phyloP scores from a whole-genome alignment of 2,888 invertebrate genomes.

The Acrobasis consociella region DNA sequence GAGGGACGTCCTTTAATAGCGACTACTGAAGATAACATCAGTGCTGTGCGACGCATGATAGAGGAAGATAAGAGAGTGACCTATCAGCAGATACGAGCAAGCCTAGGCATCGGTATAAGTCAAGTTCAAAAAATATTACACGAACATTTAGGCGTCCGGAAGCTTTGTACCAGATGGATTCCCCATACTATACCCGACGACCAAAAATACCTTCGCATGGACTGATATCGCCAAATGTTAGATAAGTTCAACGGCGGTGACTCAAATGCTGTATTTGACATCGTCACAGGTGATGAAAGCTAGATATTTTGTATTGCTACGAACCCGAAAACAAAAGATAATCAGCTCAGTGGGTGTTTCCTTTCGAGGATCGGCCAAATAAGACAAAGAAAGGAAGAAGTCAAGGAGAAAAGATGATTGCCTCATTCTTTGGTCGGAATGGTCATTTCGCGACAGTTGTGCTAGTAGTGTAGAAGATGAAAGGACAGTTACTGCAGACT shows the following conservation, averaged over 20 bases:
- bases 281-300: background rate
- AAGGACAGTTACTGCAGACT: too few species aligned
- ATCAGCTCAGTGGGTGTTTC: background rate
- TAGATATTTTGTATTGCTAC: background rate
- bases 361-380: background rate
- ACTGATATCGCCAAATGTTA: background rate
- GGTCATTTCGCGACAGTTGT: too few species aligned
- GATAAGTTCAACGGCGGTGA: background rate
- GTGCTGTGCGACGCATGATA: too few species aligned
- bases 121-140: too few species aligned
- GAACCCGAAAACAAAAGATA: background rate
- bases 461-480: too few species aligned
- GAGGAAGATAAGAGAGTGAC: too few species aligned
- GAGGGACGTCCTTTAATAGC: too few species aligned
- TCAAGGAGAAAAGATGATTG: background rate
- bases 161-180: background rate
- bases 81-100: too few species aligned
- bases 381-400: background rate
- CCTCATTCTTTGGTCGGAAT: too few species aligned
- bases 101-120: too few species aligned
- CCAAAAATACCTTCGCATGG: background rate
- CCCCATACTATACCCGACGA: background rate
- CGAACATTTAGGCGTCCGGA: too few species aligned
- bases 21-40: too few species aligned
- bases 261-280: background rate